Evolutionary conservation across 2,888 invertebrate genomes (phyloP).

Genomic region (Melikaiella ostensackeni): DNA sequence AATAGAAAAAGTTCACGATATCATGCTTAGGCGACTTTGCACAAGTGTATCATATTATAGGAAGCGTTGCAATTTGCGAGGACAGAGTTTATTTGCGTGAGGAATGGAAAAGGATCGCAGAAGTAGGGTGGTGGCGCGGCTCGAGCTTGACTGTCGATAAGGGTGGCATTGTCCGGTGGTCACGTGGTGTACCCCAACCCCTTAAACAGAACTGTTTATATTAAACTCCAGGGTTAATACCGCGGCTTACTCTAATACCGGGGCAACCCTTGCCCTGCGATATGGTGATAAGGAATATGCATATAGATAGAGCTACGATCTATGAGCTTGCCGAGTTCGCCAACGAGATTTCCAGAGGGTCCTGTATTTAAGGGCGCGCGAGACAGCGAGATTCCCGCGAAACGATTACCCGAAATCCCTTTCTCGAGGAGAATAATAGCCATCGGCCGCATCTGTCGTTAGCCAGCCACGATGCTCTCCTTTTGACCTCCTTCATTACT

Average conservation of each 20-base stretch:
- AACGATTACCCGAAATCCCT: constrained; percentile 49
- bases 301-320: constrained; percentile 58
- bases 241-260: constrained; percentile 72
- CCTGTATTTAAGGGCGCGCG: constrained; percentile 44
- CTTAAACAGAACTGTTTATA: constrained; percentile 68
- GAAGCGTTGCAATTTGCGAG: constrained; percentile 30
- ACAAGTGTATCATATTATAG: background rate
- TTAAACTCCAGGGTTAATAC: constrained; percentile 74
- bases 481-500: constrained; percentile 36
- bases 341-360: constrained; percentile 46
- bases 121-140: constrained; percentile 46
- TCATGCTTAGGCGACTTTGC: background rate
- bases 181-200: constrained; percentile 60
- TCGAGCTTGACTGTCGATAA: constrained; percentile 62
- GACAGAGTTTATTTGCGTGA: constrained; percentile 36
- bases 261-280: constrained; percentile 74
- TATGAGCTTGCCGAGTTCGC: constrained; percentile 43
- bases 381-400: constrained; percentile 50
- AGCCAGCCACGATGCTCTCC: constrained; percentile 29
- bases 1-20: background rate
- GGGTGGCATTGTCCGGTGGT: constrained; percentile 68
- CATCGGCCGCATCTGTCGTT: constrained; percentile 39
- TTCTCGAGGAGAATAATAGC: constrained; percentile 39
- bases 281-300: constrained; percentile 72
- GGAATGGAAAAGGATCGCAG: constrained; percentile 26